Conservation (phyloP, 2,888 invertebrate species). For the Lasioglossum morio region DNA sequence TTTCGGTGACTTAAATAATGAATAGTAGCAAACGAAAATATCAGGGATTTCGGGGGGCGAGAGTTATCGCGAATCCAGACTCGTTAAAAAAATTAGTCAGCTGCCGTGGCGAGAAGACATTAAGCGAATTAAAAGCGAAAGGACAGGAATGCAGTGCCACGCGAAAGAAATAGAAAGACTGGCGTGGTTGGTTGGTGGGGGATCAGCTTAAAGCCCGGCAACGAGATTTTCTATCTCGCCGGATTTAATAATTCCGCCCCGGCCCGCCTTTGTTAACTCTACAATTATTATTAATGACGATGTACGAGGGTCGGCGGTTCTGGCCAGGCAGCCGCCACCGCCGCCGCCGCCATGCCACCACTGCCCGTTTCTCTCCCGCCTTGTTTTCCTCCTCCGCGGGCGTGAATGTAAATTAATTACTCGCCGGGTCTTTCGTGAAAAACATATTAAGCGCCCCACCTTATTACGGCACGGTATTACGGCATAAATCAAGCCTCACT, state of each 20-base stretch:
- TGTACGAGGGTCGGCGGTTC: slow-evolving; percentile 69
- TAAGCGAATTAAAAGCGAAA: slow-evolving; percentile 55
- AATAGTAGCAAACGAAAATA: slow-evolving; percentile 20
- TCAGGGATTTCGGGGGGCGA: neutral
- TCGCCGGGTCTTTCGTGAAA: slow-evolving; percentile 76
- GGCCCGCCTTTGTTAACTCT: slow-evolving; percentile 70
- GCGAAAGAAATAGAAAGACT: slow-evolving; percentile 55
- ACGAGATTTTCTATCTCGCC: slow-evolving; percentile 74
- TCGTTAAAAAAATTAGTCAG: slow-evolving; percentile 15
- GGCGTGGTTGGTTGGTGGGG: slow-evolving; percentile 12
- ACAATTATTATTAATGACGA: slow-evolving; percentile 81
- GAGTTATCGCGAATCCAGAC: neutral
- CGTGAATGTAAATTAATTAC: slow-evolving; percentile 84
- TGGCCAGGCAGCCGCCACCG: slow-evolving; percentile 56
- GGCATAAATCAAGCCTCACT: slow-evolving; percentile 83
- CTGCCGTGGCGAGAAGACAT: slow-evolving; percentile 2
- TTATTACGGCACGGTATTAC: slow-evolving; percentile 83
- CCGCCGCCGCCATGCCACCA: slow-evolving; percentile 53
- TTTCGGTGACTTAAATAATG: slow-evolving; percentile 55
- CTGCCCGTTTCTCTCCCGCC: slow-evolving; percentile 49
- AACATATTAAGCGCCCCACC: slow-evolving; percentile 80
- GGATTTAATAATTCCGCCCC: slow-evolving; percentile 77
- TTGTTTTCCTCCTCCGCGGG: slow-evolving; percentile 74
- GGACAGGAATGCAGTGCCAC: neutral
- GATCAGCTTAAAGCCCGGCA: slow-evolving; percentile 62